Evolutionary conservation across 2,113 vertebrate genomes (phyloP), one percentile per base, ranked within the genome.

Genomic region (Corvus moneduloides): DNA sequence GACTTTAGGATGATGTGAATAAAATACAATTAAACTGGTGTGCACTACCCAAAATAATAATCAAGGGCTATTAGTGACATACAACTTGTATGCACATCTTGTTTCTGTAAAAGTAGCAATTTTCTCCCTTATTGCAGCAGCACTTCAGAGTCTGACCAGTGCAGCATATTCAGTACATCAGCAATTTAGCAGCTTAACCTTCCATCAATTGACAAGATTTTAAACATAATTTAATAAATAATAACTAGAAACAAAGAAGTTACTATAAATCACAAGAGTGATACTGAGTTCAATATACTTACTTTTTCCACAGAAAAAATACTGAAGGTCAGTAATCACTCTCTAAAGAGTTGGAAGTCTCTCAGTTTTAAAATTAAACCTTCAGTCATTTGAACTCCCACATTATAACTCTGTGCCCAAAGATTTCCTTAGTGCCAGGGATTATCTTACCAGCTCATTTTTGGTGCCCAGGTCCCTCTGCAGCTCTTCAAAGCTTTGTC

Each of bases 361-460:
- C 68, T 73, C 18, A 39, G 28, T 69, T 69, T 66, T 69, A 75
- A 95, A 52, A 15, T 30, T 6, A 46, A 48, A 48, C 59, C 30
- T 52, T 41, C 78, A 94, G 24, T 17, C 41, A 48, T 28, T 3
- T 82, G 43, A 73, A 63, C 43, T 62, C 32, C 66, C 26, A 15
- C 23, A 48, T 0, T 76, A 59, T 23, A 84, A 1, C 44, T 76
- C 27, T 41, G 21, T 54, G 77, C 44, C 21, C 10, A 46, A 64
- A n/a, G 68, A 44, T 8, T 69, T 68, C 66, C 51, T 67, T 4
- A 71, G 64, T 58, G 43, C 39, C 72, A 84, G 59, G 43, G 7
- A 76, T 10, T 48, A 43, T 71, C 98, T 98, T 96, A 99, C 99
- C 98, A 99, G 90, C 79, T 98, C 98, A 56, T 97, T 98, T 97